Evolutionary conservation across 2,888 invertebrate genomes (phyloP), one percentile per base, ranked within the genome.

Genomic region (Blera fallax): DNA sequence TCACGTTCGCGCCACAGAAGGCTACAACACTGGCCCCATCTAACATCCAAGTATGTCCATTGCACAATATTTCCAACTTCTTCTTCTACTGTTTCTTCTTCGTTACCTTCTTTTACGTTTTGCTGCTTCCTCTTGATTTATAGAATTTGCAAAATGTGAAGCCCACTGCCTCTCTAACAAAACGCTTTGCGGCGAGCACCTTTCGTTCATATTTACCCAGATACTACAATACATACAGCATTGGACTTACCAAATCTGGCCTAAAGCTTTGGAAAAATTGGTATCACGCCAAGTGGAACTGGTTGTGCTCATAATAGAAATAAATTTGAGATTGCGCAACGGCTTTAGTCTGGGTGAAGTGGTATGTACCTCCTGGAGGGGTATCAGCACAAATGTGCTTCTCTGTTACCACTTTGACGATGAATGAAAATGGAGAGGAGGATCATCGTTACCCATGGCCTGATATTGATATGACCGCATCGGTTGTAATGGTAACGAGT

Each of bases 61-160:
- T 83, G 83, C 83, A 83, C 79, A 83, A 83, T 83, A 69, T 45
- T 52, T 67, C 45, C 58, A 65, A 64, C 45, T 21, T 21, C 50
- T 21, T 43, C 62, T 60, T 54, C 80, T 37, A 37, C 64, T 8
- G 56, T 45, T 16, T 37, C 10, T n/a, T 60, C 34, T 10, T 16
- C 18, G 14, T 60, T 43, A 2, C 40, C 58, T 50, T 18, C 29
- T 27, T 32, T 27, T 10, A 24, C 21, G 21, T 62, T 37, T 11
- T 29, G 65, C 52, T 67, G 67, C 79, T 79, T 83, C 78, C 79
- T 79, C 78, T 83, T 79, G 72, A 83, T 73, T 83, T 79, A 79
- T 73, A 83, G 83, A 83, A 83, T 83, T 79, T 74, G 79, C 67
- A 73, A 67, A 83, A 79, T 83, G 73, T 69, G 32, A 62, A 8